phyloP scores from a whole-genome alignment of 2,797 vertebrate species.

The Mastacembelus armatus region DNA sequence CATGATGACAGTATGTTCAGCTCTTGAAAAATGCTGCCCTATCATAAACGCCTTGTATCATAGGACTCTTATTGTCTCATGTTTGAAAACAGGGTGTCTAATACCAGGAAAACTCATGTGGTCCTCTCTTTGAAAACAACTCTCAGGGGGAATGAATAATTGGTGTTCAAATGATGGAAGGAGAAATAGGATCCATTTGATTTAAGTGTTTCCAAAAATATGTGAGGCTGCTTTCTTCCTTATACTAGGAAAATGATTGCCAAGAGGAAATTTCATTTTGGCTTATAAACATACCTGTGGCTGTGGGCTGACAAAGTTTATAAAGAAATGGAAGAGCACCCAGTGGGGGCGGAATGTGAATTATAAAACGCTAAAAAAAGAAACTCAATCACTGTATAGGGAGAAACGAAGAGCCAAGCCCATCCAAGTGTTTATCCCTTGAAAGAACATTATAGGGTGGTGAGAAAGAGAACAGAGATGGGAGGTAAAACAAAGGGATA shows the following conservation, averaged over 20 bases:
- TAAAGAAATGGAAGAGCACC: constrained; percentile 57
- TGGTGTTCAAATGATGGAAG: constrained; percentile 28
- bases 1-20: too few species aligned
- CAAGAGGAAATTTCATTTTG: constrained; percentile 64
- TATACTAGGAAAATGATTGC: constrained; percentile 44
- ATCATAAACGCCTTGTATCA: not conserved
- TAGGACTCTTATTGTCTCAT: not conserved
- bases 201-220: constrained; percentile 34
- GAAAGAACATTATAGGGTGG: constrained; percentile 28
- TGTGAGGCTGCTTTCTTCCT: not conserved
- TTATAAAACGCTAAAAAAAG: constrained; percentile 55
- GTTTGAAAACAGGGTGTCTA: not conserved
- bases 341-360: constrained; percentile 44
- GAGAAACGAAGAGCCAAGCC: constrained; percentile 18
- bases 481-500: not conserved
- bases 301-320: constrained; percentile 57
- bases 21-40: not conserved
- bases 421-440: constrained; percentile 36
- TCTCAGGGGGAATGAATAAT: constrained; percentile 16
- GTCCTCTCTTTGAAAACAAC: constrained; percentile 2
- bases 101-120: not conserved
- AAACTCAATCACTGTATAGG: constrained; percentile 46
- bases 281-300: constrained; percentile 52
- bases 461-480: constrained; percentile 19
- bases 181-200: constrained; percentile 39